Evolutionary conservation across 2,113 vertebrate species (phyloP), one percentile per base, ranked within the genome.

Genomic region (Spermophilus dauricus): DNA sequence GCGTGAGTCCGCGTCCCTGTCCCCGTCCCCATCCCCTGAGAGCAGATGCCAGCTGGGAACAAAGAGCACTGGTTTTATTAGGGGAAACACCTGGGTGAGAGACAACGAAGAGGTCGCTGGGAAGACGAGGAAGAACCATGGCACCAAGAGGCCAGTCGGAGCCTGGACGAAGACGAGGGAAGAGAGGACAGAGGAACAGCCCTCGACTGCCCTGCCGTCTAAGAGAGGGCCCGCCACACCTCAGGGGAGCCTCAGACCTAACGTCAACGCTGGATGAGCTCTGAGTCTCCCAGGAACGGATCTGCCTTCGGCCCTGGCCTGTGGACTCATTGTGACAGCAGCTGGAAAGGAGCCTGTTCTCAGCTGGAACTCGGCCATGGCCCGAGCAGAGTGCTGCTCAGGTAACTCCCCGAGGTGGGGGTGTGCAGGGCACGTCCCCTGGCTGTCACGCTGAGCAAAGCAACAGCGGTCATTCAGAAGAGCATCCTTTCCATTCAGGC

Each of bases 151-250:
- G 82, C 5, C 58, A 30, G 45, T 14, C 53, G 48, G 45, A 34
- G 20, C 17, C 0, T 7, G 17, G 73, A 12, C 7, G 48, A 42
- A 7, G 1, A 8, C 10, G 1, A 45, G 37, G 5, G 42, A 24
- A 83, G 11, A 20, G 2, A 77, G 28, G 20, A 0, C 61, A 14
- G 2, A 5, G 53, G 34, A 80, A 0, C 11, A 18, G 8, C 37
- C 2, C 24, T 32, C 28, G 28, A n/a, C 11, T 39, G 3, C 32
- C 76, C 37, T 58, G 22, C 1, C 8, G 8, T 30, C 72, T 51
- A 63, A 51, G 5, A 32, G 22, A 86, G 6, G 8, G 20, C 4
- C 45, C 14, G 0, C 0, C 37, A 91, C 48, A 51, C 16, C 1
- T 13, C 0, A 2, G 30, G 42, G 26, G 0, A 16, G 30, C 51